Evolutionary conservation across 2,113 vertebrate species (phyloP).

Genomic region (Speoplatyrhinus poulsoni): DNA sequence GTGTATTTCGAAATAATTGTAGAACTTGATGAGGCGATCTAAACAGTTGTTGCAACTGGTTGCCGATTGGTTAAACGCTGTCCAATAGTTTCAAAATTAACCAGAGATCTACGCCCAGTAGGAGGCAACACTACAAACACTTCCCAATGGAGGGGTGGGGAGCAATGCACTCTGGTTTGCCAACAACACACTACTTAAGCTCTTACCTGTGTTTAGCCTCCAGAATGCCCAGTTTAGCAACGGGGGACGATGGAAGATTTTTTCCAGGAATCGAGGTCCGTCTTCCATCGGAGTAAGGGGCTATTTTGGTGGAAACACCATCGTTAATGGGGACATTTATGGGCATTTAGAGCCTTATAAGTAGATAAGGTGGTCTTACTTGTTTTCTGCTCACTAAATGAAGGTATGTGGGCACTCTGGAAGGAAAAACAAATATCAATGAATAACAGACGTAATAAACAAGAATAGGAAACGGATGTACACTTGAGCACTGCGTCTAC

Average conservation of each 20-base stretch:
- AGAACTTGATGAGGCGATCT: too few relatives aligned
- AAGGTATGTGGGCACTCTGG: constrained; percentile 45
- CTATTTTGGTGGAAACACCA: constrained; percentile 8
- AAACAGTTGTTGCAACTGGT: too few relatives aligned
- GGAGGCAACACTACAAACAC: too few relatives aligned
- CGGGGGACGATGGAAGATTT: constrained; percentile 30
- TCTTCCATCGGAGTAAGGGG: constrained; percentile 37
- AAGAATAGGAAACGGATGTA: background rate
- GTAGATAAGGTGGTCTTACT: constrained; percentile 36
- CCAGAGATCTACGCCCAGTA: too few relatives aligned
- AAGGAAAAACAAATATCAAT: constrained; percentile 10
- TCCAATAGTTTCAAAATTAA: too few relatives aligned
- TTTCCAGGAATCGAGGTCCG: constrained; percentile 43
- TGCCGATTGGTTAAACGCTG: too few relatives aligned
- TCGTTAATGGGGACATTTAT: background rate
- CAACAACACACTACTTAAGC: background rate
- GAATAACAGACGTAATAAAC: background rate
- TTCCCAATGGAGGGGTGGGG: background rate
- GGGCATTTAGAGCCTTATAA: background rate
- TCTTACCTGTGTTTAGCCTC: constrained; percentile 62
- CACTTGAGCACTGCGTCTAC: constrained; percentile 1
- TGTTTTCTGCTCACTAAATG: constrained; percentile 41
- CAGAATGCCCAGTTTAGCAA: constrained; percentile 55
- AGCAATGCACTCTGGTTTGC: background rate
- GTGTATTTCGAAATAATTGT: too few relatives aligned